Conservation (phyloP, 2,888 invertebrate genomes). For the Imbricaverruca yamaguchii region DNA sequence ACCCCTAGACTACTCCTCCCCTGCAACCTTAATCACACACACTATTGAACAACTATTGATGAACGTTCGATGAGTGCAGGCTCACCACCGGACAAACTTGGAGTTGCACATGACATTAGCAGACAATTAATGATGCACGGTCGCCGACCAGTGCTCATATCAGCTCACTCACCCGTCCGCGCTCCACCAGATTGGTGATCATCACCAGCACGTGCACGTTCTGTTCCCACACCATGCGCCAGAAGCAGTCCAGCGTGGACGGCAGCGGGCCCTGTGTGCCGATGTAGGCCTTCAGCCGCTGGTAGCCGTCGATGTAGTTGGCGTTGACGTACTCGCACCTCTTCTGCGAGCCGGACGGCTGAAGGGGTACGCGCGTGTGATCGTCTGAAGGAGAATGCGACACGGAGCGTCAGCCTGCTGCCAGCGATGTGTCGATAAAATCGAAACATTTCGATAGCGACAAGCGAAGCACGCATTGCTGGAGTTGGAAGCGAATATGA, state of each 20-base stretch:
- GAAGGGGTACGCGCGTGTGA: slow-evolving; percentile 45
- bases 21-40: no score
- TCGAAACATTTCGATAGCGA: no score
- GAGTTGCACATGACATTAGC: no score
- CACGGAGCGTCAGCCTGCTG: no score
- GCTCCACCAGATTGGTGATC: slow-evolving; percentile 94
- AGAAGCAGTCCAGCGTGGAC: slow-evolving; percentile 87
- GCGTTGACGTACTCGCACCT: slow-evolving; percentile 90
- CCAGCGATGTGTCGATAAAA: no score
- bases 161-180: slow-evolving; percentile 72
- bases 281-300: slow-evolving; percentile 76
- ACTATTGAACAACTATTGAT: no score
- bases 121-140: no score
- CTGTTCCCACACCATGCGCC: slow-evolving; percentile 98
- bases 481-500: no score
- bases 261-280: slow-evolving; percentile 66
- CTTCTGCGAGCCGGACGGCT: slow-evolving; percentile 46
- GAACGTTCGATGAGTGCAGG: no score
- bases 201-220: slow-evolving; percentile 87
- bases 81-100: no score
- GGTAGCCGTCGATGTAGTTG: slow-evolving; percentile 89
- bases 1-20: no score
- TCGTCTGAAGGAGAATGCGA: slow-evolving; percentile 53
- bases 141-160: neutral
- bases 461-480: no score